Percentiles rank a stretch among this genome's conserved stretches.
These are phyloP conservation scores for Cyclopterus lumpus DNA, from an alignment of 2,797 vertebrate genomes.

Conservation along the genomic window DNA sequence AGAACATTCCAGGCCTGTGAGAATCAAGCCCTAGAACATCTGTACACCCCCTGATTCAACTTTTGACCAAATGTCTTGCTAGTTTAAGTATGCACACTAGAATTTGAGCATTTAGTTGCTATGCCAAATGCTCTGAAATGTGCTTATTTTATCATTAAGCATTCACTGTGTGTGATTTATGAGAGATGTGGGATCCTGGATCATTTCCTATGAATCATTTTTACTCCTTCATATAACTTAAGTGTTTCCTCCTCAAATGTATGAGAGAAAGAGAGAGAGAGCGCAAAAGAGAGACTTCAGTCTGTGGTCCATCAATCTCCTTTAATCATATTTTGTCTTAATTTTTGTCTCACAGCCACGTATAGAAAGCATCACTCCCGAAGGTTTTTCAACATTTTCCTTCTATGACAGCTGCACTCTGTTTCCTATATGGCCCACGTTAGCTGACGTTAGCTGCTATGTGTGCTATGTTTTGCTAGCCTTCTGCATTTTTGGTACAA, in stretches of 20 bases:
- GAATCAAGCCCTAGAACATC: conserved; percentile 47
- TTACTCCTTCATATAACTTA: conserved; percentile 11
- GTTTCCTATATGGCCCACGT: background rate
- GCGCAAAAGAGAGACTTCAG: background rate
- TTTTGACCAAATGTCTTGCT: conserved; percentile 30
- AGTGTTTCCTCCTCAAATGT: conserved; percentile 3
- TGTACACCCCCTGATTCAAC: conserved; percentile 31
- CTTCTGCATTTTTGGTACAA: background rate
- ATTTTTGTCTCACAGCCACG: background rate
- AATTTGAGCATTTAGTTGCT: conserved; percentile 6
- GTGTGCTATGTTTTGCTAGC: no score
- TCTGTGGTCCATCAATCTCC: conserved; percentile 3
- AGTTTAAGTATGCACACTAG: conserved; percentile 2
- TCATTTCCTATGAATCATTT: background rate
- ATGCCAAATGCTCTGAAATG: background rate
- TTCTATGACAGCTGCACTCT: conserved; percentile 11
- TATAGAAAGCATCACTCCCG: background rate
- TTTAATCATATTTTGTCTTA: background rate
- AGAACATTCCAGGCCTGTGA: conserved; percentile 44
- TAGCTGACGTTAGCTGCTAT: background rate
- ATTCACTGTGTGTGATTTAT: background rate
- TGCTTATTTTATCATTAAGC: background rate
- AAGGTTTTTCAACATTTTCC: conserved; percentile 1
- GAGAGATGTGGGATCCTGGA: background rate
- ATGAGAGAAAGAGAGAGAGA: background rate